Percentiles rank a stretch among this genome's conserved stretches.
These are phyloP conservation scores for Limnephilus lunatus DNA, from an alignment of 2,888 invertebrate genomes.

Conservation along the genomic window DNA sequence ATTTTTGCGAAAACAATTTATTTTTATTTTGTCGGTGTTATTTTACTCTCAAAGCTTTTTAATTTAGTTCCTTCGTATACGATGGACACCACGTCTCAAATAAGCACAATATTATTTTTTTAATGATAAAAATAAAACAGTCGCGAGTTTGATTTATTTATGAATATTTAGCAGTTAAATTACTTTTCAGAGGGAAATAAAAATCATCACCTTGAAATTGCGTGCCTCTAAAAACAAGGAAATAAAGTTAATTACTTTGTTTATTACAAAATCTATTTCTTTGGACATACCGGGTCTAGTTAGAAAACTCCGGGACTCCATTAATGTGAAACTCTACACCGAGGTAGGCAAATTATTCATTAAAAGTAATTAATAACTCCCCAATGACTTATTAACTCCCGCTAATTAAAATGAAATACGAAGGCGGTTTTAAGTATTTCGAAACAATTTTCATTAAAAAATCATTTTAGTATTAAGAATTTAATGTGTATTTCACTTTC, in stretches of 20 bases:
- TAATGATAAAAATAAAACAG: no score
- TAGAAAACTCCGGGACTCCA: neutral
- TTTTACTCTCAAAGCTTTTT: no score
- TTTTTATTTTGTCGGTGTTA: no score
- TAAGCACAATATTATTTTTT: no score
- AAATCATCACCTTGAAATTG: neutral
- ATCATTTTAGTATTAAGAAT: neutral
- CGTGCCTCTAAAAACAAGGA: neutral
- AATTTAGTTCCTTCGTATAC: no score
- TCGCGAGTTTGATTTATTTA: no score
- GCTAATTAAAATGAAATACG: neutral
- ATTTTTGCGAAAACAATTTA: no score
- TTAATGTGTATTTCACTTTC: neutral
- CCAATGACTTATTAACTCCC: neutral
- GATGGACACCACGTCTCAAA: no score
- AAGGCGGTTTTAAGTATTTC: neutral
- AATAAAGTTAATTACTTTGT: neutral
- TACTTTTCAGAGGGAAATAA: neutral
- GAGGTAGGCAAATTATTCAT: neutral
- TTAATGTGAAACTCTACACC: neutral
- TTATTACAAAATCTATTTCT: neutral
- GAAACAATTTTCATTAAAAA: neutral
- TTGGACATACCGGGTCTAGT: neutral
- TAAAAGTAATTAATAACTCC: neutral
- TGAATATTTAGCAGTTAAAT: neutral